phyloP scores from a whole-genome alignment of 2,888 invertebrate species.

The Tetragonisca angustula region DNA sequence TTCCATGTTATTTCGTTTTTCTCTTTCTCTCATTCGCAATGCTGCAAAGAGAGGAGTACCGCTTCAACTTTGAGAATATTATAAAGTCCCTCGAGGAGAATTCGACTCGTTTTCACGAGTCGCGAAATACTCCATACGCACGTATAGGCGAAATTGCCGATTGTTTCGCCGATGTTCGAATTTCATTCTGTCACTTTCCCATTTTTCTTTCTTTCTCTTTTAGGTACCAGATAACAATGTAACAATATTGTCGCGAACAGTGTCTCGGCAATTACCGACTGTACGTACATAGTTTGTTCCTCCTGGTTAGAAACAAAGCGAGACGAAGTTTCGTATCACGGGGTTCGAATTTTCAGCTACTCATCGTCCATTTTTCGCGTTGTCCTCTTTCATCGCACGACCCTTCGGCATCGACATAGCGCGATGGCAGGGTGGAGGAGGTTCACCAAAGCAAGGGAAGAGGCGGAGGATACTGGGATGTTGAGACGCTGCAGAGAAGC shows the following conservation, averaged over 20 bases:
- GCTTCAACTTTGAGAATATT: conserved; percentile 43
- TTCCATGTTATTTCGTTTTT: neutral
- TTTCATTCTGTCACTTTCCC: neutral
- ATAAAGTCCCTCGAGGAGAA: conserved; percentile 17
- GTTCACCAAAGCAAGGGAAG: conserved; percentile 54
- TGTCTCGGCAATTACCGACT: neutral
- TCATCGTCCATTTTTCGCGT: conserved; percentile 56
- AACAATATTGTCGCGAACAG: too few species aligned
- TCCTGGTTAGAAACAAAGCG: neutral
- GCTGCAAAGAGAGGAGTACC: conserved; percentile 16
- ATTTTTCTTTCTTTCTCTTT: neutral
- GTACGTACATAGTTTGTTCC: neutral
- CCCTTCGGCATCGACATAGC: conserved; percentile 23
- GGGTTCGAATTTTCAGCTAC: neutral
- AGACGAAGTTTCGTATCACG: neutral
- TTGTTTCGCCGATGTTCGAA: neutral
- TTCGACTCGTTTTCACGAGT: conserved; percentile 27
- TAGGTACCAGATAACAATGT: too few species aligned
- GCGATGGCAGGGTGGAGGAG: conserved; percentile 22
- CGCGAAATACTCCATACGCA: neutral
- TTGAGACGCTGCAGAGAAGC: conserved; percentile 64
- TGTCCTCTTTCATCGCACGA: conserved; percentile 36
- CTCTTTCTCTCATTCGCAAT: neutral
- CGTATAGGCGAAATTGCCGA: neutral
- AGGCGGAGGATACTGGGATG: conserved; percentile 69